Percentiles rank a stretch among this genome's conserved stretches.
These are phyloP conservation scores for Enchytraeus crypticus DNA, from an alignment of 2,888 invertebrate genomes.

Conservation along the genomic window DNA sequence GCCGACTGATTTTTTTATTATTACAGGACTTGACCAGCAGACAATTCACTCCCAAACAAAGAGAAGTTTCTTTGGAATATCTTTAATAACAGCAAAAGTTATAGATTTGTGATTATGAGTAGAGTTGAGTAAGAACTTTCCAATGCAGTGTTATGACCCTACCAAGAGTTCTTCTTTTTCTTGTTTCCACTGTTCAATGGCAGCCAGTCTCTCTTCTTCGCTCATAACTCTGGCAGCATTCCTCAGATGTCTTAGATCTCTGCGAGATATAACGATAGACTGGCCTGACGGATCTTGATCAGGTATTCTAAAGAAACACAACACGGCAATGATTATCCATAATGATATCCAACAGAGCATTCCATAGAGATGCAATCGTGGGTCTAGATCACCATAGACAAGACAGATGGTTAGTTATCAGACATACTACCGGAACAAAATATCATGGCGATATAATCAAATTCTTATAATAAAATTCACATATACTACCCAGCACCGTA, in stretches of 20 bases:
- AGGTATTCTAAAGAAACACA: neutral
- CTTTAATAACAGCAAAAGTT: neutral
- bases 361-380: too few species aligned
- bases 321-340: neutral
- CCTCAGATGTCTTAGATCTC: slow-evolving; percentile 40
- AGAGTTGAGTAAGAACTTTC: too few species aligned
- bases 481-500: too few species aligned
- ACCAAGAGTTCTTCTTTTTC: slow-evolving; percentile 21
- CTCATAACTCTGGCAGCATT: slow-evolving; percentile 35
- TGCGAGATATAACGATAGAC: slow-evolving; percentile 36
- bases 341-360: neutral
- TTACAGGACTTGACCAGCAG: too few species aligned
- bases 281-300: slow-evolving; percentile 39
- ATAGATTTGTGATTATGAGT: neutral
- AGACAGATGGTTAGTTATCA: too few species aligned
- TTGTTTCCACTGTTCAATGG: slow-evolving; percentile 30
- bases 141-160: neutral
- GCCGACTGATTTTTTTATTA: too few species aligned
- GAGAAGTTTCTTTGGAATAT: too few species aligned
- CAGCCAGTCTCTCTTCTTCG: slow-evolving; percentile 35
- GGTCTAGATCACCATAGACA: too few species aligned
- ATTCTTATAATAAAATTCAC: too few species aligned
- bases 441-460: too few species aligned
- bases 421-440: too few species aligned
- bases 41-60: neutral